A percentile compares a stretch with the other conserved stretches of the same genome.
phyloP scores from a whole-genome alignment of 2,888 invertebrate species.

The Bellardia bayeri region DNA sequence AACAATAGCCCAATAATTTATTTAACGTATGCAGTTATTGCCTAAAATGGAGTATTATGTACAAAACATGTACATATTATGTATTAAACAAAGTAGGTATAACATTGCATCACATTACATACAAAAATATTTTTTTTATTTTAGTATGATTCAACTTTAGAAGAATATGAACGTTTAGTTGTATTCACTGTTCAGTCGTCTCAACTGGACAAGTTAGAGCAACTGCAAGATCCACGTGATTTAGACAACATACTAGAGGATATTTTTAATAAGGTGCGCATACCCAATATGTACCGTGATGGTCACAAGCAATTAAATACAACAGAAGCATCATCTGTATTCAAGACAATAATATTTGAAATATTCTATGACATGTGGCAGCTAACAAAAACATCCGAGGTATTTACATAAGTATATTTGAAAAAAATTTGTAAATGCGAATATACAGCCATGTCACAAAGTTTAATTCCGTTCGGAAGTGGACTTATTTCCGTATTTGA shows the following conservation, averaged over 20 bases:
- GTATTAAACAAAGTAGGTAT: too few species aligned
- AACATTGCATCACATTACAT: not conserved
- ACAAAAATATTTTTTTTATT: conserved; percentile 51
- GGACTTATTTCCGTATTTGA: too few species aligned
- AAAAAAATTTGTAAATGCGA: too few species aligned
- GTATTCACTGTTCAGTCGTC: conserved; percentile 75
- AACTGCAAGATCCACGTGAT: conserved; percentile 79
- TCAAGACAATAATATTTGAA: conserved; percentile 74
- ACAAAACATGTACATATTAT: too few species aligned
- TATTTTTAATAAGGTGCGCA: conserved; percentile 75
- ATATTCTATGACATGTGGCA: conserved; percentile 76
- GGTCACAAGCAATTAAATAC: conserved; percentile 12
- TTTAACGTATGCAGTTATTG: too few species aligned
- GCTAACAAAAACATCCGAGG: conserved; percentile 77
- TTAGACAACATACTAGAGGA: conserved; percentile 78
- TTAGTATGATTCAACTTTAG: conserved; percentile 75
- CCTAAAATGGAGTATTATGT: too few species aligned
- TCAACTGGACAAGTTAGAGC: conserved; percentile 78
- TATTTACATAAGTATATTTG: conserved; percentile 59
- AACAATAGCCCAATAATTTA: too few species aligned
- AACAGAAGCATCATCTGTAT: conserved; percentile 51
- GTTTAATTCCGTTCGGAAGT: too few species aligned
- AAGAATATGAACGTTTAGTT: conserved; percentile 76
- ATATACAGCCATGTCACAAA: too few species aligned
- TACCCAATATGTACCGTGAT: conserved; percentile 58